Evolutionary conservation across 2,797 vertebrate species (phyloP).

Genomic region (Artibeus jamaicensis): DNA sequence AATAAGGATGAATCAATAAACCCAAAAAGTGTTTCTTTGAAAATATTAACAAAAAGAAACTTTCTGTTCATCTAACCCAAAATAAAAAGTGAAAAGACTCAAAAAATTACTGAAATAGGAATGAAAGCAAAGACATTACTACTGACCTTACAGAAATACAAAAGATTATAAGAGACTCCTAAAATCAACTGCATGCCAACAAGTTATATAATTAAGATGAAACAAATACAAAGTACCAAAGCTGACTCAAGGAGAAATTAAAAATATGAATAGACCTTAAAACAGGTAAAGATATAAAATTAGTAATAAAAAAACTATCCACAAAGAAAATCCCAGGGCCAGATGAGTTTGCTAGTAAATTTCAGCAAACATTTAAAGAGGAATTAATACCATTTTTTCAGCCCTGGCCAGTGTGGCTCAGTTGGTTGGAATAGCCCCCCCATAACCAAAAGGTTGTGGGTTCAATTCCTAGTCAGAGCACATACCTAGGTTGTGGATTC

Average conservation of each 20-base stretch:
- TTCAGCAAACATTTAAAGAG: not conserved
- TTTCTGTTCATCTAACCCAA: not conserved
- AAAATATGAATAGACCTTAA: not conserved
- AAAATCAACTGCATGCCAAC: not conserved
- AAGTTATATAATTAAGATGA: not conserved
- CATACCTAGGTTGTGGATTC: not conserved
- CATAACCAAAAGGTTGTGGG: not conserved
- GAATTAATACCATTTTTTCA: not conserved
- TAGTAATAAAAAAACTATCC: not conserved
- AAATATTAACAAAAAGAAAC: not conserved
- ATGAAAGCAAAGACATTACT: not conserved
- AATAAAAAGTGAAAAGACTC: not conserved
- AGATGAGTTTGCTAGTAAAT: not conserved
- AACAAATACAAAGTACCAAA: not conserved
- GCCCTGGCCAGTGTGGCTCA: not conserved
- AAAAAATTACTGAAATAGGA: not conserved
- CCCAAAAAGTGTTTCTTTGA: not conserved
- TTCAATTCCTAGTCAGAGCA: not conserved
- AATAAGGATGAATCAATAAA: not conserved
- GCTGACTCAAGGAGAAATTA: not conserved
- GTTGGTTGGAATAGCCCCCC: not conserved
- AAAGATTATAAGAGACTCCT: not conserved
- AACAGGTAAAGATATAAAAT: not conserved
- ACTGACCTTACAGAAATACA: not conserved
- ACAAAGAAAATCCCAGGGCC: not conserved